Evolutionary conservation across 1,140 invertebrate genomes (phyloP).

Genomic region (Phthorimaea operculella): DNA sequence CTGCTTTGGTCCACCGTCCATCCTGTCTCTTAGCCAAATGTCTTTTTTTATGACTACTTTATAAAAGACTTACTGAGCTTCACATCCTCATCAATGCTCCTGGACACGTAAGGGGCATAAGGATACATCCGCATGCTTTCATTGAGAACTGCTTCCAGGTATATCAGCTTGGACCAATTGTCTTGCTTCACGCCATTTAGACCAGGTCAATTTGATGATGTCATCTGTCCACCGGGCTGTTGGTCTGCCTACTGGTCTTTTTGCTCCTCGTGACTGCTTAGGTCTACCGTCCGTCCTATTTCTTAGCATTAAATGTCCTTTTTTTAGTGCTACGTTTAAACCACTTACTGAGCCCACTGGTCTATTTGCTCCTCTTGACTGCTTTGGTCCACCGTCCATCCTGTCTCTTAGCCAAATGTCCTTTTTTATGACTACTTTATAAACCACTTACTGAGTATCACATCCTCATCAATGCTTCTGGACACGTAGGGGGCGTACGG

Average conservation of each 20-base stretch:
- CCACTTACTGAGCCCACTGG: not conserved
- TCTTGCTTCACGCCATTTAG: slow-evolving; percentile 9
- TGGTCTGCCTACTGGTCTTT: no score
- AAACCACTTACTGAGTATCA: not conserved
- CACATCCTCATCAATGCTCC: not conserved
- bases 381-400: no score
- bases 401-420: no score
- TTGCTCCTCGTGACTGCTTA: no score
- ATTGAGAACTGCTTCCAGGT: slow-evolving; percentile 10
- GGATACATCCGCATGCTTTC: slow-evolving; percentile 10
- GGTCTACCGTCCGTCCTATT: no score
- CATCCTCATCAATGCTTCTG: not conserved
- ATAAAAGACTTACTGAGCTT: not conserved
- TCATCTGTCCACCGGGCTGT: no score
- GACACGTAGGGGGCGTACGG: not conserved
- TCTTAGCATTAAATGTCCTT: no score
- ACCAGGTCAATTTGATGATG: no score
- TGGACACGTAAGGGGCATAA: not conserved
- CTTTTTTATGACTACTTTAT: not conserved
- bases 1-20: no score
- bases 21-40: no score
- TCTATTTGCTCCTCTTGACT: not conserved
- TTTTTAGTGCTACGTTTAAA: not conserved
- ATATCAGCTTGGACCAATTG: slow-evolving; percentile 4
- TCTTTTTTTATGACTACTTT: not conserved